Base-by-base conservation (phyloP, 2,113 vertebrate genomes). In the Stictonetta naevosa region DNA sequence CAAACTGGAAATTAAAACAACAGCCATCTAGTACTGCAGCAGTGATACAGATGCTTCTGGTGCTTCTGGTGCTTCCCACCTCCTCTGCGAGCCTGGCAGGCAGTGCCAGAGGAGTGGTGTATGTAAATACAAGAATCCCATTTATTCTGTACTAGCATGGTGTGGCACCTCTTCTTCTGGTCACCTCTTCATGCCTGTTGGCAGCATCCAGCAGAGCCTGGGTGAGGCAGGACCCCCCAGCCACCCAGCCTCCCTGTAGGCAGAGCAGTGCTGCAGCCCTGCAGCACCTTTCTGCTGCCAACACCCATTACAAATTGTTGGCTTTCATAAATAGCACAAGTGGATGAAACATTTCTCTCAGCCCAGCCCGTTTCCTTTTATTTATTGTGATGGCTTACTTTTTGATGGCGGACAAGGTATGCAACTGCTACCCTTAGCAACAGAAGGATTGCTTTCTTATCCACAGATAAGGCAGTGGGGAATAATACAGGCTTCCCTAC, bases 1-100 rank as follows among this genome's bases (percentile, higher is more conserved):
- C 95, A 97, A 95, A 97, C 93, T 95, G 60, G 91, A 96, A 95
- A 97, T 96, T 95, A 98, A 96, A 97, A 94, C 40, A 67, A 79
- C 83, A 92, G 55, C 16, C 52, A 38, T 93, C 62, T 46, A 36
- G 46, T 60, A 83, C 34, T 66, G 33, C 34, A 93, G 66, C 33
- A 80, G 68, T 55, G 23, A 44, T 62, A 92, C 83, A 92, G 86
- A 77, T 71, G 29, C 34, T 94, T 58, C 64, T 28, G 81, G 44
- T 78, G 67, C 77, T 93, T 20, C 59, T 89, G 36, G 26, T 64
- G 36, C 26, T 56, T 56, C 3, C 11, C 1, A 1, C 11, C 50
- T 72, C 29, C 58, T 64, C 93, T 48, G 6, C 56, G 62, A 96
- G 83, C 36, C 79, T 68, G 13, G 4, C 1, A 9, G 69, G 44